A percentile compares a stretch with the other conserved stretches of the same genome.
phyloP scores from a whole-genome alignment of 2,113 vertebrate genomes.

The Colossoma macropomum region DNA sequence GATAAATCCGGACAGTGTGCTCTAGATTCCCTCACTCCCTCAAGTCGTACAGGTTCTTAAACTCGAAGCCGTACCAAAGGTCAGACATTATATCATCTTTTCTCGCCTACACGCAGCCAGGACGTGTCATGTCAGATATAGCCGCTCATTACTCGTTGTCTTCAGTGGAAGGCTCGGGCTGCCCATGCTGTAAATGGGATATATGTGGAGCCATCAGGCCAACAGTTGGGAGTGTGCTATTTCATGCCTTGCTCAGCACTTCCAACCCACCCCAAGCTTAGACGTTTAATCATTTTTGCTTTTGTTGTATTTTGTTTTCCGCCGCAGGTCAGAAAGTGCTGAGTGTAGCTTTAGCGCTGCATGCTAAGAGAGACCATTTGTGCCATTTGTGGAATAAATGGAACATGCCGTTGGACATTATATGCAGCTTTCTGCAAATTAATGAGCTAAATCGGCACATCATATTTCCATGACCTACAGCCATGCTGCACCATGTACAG shows the following conservation, averaged over 20 bases:
- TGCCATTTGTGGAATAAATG: conserved; percentile 23
- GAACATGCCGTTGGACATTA: conserved; percentile 41
- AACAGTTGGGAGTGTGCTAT: neutral
- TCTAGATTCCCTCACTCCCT: conserved; percentile 1
- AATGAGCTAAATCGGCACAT: conserved; percentile 43
- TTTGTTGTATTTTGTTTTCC: conserved; percentile 23
- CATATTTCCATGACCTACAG: conserved; percentile 46
- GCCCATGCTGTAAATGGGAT: neutral
- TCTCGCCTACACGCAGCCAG: conserved; percentile 6
- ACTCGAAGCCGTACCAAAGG: conserved; percentile 56
- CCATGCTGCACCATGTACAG: conserved; percentile 15
- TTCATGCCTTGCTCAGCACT: conserved; percentile 17
- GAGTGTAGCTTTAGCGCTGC: conserved; percentile 13
- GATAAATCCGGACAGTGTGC: conserved; percentile 54
- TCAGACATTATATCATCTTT: conserved; percentile 57
- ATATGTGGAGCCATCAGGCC: conserved; percentile 3
- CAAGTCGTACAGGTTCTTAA: conserved; percentile 43
- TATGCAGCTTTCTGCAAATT: conserved; percentile 46
- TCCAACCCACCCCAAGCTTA: neutral
- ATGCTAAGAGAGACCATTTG: conserved; percentile 19
- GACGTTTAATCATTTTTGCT: conserved; percentile 34
- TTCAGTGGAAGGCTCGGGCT: neutral
- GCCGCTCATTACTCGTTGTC: conserved; percentile 58
- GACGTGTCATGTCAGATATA: conserved; percentile 55
- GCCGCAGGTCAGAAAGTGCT: conserved; percentile 35